phyloP scores from a whole-genome alignment of 2,797 vertebrate genomes.

The Rhabdomys pumilio region DNA sequence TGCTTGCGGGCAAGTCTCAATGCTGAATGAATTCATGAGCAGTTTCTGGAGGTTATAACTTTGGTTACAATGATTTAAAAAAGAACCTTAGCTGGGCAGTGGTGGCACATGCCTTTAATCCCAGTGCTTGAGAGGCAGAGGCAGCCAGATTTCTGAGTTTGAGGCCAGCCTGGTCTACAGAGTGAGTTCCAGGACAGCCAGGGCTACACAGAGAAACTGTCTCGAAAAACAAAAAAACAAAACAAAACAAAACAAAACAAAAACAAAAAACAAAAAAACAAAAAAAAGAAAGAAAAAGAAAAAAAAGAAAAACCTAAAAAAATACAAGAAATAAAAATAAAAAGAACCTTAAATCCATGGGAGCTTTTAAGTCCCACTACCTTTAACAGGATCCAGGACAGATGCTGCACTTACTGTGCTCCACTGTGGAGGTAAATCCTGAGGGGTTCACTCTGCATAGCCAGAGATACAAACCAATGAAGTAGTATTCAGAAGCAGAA shows the following conservation, averaged over 20 bases:
- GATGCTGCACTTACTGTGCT: neutral
- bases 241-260: no score
- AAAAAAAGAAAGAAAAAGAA: no score
- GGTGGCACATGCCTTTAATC: no score
- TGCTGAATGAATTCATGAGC: conserved; percentile 20
- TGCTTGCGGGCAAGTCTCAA: neutral
- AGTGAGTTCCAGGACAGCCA: no score
- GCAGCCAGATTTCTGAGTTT: no score
- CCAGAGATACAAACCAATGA: neutral
- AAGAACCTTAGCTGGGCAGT: neutral
- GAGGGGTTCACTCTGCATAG: neutral
- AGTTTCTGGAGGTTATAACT: conserved; percentile 7
- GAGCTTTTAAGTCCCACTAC: neutral
- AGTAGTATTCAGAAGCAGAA: neutral
- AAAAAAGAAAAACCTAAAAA: no score
- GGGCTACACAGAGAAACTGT: no score
- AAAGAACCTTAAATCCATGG: conserved; percentile 1
- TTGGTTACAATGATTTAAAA: conserved; percentile 31
- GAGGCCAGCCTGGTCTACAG: no score
- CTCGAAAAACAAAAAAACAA: no score
- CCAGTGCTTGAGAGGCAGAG: no score
- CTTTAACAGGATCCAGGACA: conserved; percentile 28
- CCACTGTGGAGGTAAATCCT: conserved; percentile 29
- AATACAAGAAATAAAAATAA: no score
- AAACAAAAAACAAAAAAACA: no score